A percentile compares a stretch with the other conserved stretches of the same genome.
Conservation (phyloP, 2,888 invertebrate genomes). For the Tridacna crocea region DNA sequence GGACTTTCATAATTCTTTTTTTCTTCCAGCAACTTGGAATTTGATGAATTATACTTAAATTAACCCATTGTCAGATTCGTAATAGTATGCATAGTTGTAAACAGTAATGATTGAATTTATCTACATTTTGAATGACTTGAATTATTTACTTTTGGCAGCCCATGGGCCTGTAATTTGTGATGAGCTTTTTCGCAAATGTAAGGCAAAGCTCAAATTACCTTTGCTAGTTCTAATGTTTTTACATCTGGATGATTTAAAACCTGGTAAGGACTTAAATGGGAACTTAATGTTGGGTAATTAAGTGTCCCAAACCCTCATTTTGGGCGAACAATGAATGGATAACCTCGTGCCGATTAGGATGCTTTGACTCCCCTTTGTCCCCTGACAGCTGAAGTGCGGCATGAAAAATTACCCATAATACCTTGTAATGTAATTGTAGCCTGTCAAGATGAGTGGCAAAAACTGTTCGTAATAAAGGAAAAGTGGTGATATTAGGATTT, state of each 20-base stretch:
- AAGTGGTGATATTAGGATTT: slow-evolving; percentile 12
- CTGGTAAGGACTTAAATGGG: slow-evolving; percentile 24
- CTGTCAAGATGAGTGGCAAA: slow-evolving; percentile 33
- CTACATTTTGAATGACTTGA: too few species aligned
- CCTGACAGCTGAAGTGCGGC: slow-evolving; percentile 36
- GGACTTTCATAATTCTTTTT: too few species aligned
- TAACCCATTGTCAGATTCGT: too few species aligned
- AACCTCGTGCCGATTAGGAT: slow-evolving; percentile 7
- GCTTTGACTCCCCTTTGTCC: slow-evolving; percentile 21
- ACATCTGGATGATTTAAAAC: slow-evolving; percentile 14
- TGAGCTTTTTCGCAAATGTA: neutral
- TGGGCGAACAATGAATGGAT: slow-evolving; percentile 24
- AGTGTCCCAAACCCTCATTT: slow-evolving; percentile 19
- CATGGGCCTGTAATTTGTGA: too few species aligned
- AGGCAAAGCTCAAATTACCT: slow-evolving; percentile 4
- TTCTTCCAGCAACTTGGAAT: too few species aligned
- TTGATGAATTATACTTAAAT: too few species aligned
- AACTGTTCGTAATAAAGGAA: slow-evolving; percentile 29
- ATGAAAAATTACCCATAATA: slow-evolving; percentile 54
- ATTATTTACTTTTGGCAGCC: too few species aligned
- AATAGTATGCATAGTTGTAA: too few species aligned
- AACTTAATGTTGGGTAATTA: slow-evolving; percentile 29
- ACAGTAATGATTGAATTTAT: too few species aligned
- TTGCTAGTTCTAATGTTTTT: slow-evolving; percentile 10
- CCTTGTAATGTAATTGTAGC: slow-evolving; percentile 33